Evolutionary conservation across 1,140 invertebrate genomes (phyloP).

Genomic region (Diorhabda elongata): DNA sequence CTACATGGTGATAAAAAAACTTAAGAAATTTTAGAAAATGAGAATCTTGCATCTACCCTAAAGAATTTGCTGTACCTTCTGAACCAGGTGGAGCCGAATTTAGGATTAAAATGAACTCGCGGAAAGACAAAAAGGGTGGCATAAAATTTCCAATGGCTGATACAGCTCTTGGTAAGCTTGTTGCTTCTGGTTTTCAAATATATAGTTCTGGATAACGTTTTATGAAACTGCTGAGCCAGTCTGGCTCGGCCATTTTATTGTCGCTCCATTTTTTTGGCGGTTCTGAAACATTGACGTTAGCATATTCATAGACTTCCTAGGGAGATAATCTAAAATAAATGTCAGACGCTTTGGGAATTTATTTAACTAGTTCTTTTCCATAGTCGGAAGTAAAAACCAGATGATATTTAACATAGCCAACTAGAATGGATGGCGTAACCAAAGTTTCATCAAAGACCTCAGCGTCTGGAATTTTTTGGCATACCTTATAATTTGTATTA

Average conservation of each 20-base stretch:
- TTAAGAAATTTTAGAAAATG: too few species aligned
- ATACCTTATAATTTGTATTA: too few species aligned
- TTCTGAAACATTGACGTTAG: neutral
- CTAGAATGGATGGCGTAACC: neutral
- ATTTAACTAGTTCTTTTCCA: neutral
- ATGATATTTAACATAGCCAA: too few species aligned
- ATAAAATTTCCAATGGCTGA: slow-evolving; percentile 41
- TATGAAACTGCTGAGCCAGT: slow-evolving; percentile 22
- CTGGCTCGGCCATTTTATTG: slow-evolving; percentile 8
- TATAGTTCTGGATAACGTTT: slow-evolving; percentile 18
- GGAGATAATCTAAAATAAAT: neutral
- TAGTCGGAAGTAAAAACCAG: too few species aligned
- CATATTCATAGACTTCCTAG: slow-evolving; percentile 6
- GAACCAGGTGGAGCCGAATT: too few species aligned
- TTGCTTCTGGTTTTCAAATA: slow-evolving; percentile 15
- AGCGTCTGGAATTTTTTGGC: neutral
- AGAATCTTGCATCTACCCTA: too few species aligned
- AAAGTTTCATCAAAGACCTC: neutral
- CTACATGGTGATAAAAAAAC: too few species aligned
- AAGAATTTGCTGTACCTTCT: too few species aligned
- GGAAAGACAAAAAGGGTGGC: too few species aligned
- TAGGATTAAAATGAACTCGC: too few species aligned
- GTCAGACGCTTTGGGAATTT: neutral
- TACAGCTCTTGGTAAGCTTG: slow-evolving; percentile 24
- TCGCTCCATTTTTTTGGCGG: slow-evolving; percentile 8